These are phyloP conservation scores for Brachionus paranguensis DNA, from an alignment of 1,140 invertebrate genomes.

Conservation along the genomic window DNA sequence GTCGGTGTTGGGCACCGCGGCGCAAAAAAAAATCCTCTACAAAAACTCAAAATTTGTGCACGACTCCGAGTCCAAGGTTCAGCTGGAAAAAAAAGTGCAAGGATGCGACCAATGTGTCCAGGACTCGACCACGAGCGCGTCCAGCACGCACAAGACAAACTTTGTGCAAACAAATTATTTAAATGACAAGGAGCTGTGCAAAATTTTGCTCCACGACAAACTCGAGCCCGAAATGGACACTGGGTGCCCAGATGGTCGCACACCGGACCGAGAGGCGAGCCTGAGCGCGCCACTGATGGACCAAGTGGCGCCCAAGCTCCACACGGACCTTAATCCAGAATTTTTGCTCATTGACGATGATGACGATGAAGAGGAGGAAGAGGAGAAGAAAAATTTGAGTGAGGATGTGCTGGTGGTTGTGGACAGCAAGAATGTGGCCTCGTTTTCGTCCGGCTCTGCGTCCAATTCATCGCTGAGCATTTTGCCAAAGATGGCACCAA, in stretches of 20 bases:
- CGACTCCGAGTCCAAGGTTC: background rate
- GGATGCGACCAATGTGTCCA: background rate
- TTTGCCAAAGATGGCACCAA: background rate
- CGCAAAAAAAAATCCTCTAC: background rate
- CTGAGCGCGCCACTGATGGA: background rate
- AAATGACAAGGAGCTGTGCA: background rate
- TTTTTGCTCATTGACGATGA: constrained; percentile 28
- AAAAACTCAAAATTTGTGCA: constrained; percentile 20
- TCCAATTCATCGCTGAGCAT: background rate
- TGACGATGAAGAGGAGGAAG: background rate
- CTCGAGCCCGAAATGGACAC: background rate
- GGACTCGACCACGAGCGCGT: background rate
- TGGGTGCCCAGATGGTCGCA: background rate
- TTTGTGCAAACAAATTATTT: constrained; percentile 3
- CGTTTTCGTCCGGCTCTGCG: background rate
- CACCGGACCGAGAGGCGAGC: background rate
- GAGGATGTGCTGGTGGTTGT: background rate
- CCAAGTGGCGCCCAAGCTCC: background rate
- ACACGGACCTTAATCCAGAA: background rate
- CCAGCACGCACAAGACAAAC: background rate
- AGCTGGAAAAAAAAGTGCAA: background rate
- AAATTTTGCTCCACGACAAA: background rate
- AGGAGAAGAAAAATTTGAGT: background rate
- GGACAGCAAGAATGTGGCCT: background rate
- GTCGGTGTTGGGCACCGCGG: background rate